Evolutionary conservation across 2,888 invertebrate genomes (phyloP).

Genomic region (Tanypteryx hageni): DNA sequence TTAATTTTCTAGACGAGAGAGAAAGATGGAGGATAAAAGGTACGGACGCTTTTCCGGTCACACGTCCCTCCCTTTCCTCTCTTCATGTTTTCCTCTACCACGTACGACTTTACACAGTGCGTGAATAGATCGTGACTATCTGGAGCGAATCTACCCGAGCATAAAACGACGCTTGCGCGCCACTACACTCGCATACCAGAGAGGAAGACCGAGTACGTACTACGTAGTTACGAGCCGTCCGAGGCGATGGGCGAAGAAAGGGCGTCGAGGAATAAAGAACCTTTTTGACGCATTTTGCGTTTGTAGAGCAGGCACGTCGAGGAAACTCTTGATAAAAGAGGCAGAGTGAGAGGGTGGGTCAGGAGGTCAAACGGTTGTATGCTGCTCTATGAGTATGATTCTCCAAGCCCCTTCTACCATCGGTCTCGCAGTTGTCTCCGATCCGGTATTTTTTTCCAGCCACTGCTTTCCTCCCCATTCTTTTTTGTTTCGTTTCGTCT

Average conservation of each 20-base stretch:
- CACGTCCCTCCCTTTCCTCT: too few relatives aligned
- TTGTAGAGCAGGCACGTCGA: neutral
- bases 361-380: constrained; percentile 26
- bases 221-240: neutral
- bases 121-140: too few relatives aligned
- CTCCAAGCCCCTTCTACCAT: neutral
- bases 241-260: neutral
- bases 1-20: too few relatives aligned
- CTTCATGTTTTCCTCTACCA: too few relatives aligned
- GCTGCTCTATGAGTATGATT: neutral
- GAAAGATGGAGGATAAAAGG: too few relatives aligned
- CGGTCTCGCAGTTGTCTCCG: neutral
- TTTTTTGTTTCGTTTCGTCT: neutral
- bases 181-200: neutral
- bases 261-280: neutral
- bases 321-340: neutral
- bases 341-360: neutral
- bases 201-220: neutral
- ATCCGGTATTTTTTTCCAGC: neutral
- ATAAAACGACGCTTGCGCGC: neutral
- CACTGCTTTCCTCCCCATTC: neutral
- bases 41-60: too few relatives aligned
- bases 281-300: neutral
- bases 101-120: too few relatives aligned
- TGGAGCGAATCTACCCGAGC: neutral